A percentile compares a stretch with the other conserved stretches of the same genome.
phyloP scores from a whole-genome alignment of 2,888 invertebrate genomes.

The Operophtera brumata region DNA sequence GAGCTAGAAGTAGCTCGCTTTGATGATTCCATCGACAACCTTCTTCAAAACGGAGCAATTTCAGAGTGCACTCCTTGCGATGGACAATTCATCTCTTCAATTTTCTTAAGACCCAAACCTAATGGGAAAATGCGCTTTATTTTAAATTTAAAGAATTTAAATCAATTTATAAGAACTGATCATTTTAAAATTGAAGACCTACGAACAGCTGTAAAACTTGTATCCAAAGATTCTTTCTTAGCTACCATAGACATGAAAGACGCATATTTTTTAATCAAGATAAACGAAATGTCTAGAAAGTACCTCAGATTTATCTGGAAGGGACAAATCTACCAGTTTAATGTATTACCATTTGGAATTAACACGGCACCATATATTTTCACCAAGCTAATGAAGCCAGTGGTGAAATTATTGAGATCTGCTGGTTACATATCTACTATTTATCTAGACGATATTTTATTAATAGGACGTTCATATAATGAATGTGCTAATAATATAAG shows the following conservation, averaged over 20 bases:
- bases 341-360: conserved; percentile 15
- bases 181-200: conserved; percentile 32
- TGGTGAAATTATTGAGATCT: conserved; percentile 16
- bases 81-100: conserved; percentile 19
- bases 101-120: conserved; percentile 19
- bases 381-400: conserved; percentile 24
- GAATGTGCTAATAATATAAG: background rate
- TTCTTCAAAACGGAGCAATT: conserved; percentile 3
- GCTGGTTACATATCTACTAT: conserved; percentile 17
- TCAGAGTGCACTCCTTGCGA: background rate
- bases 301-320: conserved; percentile 13
- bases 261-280: conserved; percentile 20
- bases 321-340: conserved; percentile 12
- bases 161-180: conserved; percentile 14
- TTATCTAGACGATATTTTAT: conserved; percentile 24
- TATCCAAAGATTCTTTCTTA: conserved; percentile 14
- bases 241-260: conserved; percentile 24
- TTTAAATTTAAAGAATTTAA: conserved; percentile 19
- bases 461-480: conserved; percentile 6
- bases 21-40: background rate
- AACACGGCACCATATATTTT: conserved; percentile 20
- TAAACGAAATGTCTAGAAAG: conserved; percentile 5
- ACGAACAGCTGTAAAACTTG: conserved; percentile 19
- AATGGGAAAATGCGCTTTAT: conserved; percentile 18
- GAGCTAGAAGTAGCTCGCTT: background rate